Base-by-base conservation (phyloP, 2,113 vertebrate genomes). In the Mandrillus leucophaeus region DNA sequence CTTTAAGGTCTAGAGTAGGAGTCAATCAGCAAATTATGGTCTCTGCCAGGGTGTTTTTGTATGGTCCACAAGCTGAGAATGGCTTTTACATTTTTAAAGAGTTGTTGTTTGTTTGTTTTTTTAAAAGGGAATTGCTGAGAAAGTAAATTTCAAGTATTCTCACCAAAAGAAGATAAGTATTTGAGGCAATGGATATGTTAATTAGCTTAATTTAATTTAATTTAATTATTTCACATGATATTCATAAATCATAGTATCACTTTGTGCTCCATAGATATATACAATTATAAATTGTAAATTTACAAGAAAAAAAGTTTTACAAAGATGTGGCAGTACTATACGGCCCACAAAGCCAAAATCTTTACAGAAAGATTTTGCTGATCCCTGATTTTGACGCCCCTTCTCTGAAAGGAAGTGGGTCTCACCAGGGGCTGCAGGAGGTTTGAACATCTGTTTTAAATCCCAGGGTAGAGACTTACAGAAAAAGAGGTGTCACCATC, bases 31-130 rank as follows among this genome's bases (percentile, higher is more conserved):
- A 78, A 90, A 61, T 64, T 50, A 66, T 88, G 20, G n/a, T 18
- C 27, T n/a, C 50, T 27, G 18, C 20, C 70, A 79, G 30, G n/a
- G 30, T 88, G 38, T 52, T 78, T 87, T 90, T 59, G 52, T 82
- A 70, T 23, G n/a, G 35, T 61, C 89, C 75, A 91, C 76, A 82
- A 75, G 64, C 45, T 81, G 57, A 45, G 68, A 84, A 59, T 76
- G 25, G 40, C 38, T 81, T 81, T 80, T 70, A 94, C n/a, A 57
- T 70, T 80, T 97, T 82, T 94, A 61, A 73, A 84, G n/a, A 25
- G 17, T 81, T 92, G 48, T 55, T 2, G 27, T 64, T 64, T 32
- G 59, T 64, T 64, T 32, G 59, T 64, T 64, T 64, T 6, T 64
- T 64, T 64, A 16, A 32, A 61, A 50, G 16, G n/a, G 32, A 80